Percentiles rank a stretch among this genome's conserved stretches.
Conservation (phyloP, 2,797 vertebrate genomes). For the Remorina albescens region DNA sequence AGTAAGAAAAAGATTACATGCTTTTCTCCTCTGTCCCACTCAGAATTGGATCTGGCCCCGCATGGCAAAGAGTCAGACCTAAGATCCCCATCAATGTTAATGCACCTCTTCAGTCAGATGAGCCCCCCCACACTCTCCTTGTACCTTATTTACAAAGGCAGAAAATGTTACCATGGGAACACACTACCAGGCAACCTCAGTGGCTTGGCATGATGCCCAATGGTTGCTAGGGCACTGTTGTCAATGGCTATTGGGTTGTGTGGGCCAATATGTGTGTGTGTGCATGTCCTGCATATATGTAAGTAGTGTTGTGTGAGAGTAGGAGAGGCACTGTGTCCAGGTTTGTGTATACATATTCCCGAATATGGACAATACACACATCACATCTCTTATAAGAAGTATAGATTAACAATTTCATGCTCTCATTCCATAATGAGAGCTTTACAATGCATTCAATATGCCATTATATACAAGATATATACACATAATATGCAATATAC, state of each 20-base stretch:
- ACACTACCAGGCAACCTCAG: slow-evolving; percentile 84
- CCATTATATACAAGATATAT: slow-evolving; percentile 49
- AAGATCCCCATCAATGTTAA: slow-evolving; percentile 35
- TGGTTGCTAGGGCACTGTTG: slow-evolving; percentile 87
- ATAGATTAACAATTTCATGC: slow-evolving; percentile 32
- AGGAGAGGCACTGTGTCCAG: slow-evolving; percentile 29
- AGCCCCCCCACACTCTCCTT: slow-evolving; percentile 57
- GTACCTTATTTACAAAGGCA: slow-evolving; percentile 86
- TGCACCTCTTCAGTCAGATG: slow-evolving; percentile 47
- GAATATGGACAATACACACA: slow-evolving; percentile 11
- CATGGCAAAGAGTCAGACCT: slow-evolving; percentile 21
- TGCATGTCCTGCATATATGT: slow-evolving; percentile 20
- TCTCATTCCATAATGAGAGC: slow-evolving; percentile 31
- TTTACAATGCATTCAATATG: slow-evolving; percentile 38
- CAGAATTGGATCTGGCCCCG: slow-evolving; percentile 27
- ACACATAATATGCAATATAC: no score
- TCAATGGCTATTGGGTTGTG: slow-evolving; percentile 83
- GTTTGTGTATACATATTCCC: slow-evolving; percentile 16
- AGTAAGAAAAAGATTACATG: slow-evolving; percentile 12
- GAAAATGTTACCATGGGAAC: slow-evolving; percentile 87
- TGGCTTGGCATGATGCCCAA: slow-evolving; percentile 87
- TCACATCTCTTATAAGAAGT: slow-evolving; percentile 24
- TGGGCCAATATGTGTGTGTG: slow-evolving; percentile 63
- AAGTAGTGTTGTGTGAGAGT: slow-evolving; percentile 30
- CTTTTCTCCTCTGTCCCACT: slow-evolving; percentile 10